phyloP scores from a whole-genome alignment of 2,113 vertebrate species.

The Python bivittatus region DNA sequence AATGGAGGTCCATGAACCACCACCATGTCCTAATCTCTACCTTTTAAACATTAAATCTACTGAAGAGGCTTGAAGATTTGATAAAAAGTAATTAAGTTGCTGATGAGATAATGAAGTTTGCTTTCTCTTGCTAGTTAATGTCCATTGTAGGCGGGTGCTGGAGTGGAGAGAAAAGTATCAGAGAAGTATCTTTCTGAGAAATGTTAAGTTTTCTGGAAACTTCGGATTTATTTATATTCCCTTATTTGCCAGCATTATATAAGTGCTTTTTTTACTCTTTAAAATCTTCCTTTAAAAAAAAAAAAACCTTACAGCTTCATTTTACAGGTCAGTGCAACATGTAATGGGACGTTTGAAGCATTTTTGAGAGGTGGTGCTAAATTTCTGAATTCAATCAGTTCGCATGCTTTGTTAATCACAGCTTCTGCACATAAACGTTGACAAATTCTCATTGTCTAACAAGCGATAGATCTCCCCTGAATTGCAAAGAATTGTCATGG shows the following conservation, averaged over 20 bases:
- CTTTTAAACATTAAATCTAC: slow-evolving; percentile 23
- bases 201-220: neutral
- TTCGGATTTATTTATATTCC: neutral
- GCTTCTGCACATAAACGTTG: neutral
- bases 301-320: neutral
- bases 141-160: neutral
- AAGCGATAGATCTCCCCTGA: neutral
- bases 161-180: neutral
- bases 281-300: neutral
- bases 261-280: neutral
- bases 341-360: neutral
- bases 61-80: slow-evolving; percentile 21
- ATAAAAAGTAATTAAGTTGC: slow-evolving; percentile 6
- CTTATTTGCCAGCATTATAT: neutral
- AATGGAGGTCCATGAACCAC: neutral
- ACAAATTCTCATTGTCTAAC: neutral
- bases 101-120: neutral
- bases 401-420: neutral
- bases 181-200: neutral
- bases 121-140: neutral
- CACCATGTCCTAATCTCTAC: slow-evolving; percentile 30
- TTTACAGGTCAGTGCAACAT: neutral
- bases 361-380: neutral
- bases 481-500: slow-evolving; percentile 20
- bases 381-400: neutral